Conservation (phyloP, 2,888 invertebrate species). For the Cerceris rybyensis region DNA sequence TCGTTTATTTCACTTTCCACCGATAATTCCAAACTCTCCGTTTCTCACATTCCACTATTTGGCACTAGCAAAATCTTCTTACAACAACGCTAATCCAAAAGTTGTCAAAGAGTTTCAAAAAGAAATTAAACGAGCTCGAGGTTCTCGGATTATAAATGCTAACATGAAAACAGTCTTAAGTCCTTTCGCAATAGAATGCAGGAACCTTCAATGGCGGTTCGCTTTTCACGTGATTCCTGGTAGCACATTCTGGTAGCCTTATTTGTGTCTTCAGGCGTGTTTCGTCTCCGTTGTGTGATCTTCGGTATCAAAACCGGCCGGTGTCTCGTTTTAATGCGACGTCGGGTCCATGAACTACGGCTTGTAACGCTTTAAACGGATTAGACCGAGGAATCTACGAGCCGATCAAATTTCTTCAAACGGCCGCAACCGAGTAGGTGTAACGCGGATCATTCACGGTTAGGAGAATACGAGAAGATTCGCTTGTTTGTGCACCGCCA, state of each 20-base stretch:
- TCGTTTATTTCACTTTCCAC: too few species aligned
- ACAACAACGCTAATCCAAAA: too few species aligned
- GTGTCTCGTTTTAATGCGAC: conserved; percentile 36
- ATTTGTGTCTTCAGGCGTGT: conserved; percentile 35
- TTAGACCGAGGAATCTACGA: conserved; percentile 46
- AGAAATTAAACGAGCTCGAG: too few species aligned
- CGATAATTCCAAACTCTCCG: too few species aligned
- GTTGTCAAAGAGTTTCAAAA: too few species aligned
- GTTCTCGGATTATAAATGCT: too few species aligned
- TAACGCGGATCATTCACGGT: conserved; percentile 39
- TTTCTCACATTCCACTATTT: too few species aligned
- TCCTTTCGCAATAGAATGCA: neutral
- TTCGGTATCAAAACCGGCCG: conserved; percentile 42
- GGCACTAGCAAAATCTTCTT: too few species aligned
- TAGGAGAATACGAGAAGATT: conserved; percentile 27
- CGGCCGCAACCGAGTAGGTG: conserved; percentile 19
- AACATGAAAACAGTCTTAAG: conserved; percentile 14
- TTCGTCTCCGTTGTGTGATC: conserved; percentile 25
- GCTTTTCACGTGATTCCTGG: conserved; percentile 26
- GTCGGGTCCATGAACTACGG: conserved; percentile 14
- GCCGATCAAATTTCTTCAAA: conserved; percentile 50
- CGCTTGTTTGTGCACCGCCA: conserved; percentile 31
- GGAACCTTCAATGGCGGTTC: neutral
- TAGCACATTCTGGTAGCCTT: conserved; percentile 44
- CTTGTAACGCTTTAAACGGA: conserved; percentile 57